These are phyloP conservation scores for Nephila pilipes DNA, from an alignment of 1,140 invertebrate species.

Conservation along the genomic window DNA sequence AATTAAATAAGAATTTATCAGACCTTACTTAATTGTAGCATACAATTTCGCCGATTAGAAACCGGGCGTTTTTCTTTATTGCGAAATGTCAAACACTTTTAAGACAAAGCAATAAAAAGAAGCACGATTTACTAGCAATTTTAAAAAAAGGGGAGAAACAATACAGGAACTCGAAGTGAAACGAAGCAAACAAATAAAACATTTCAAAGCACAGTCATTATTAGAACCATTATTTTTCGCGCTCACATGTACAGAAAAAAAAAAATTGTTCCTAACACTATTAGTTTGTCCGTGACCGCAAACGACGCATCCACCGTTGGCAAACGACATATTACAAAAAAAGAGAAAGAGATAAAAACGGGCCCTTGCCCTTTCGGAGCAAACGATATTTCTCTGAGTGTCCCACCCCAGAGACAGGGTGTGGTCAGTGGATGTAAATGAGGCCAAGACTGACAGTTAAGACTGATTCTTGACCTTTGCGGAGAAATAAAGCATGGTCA, in stretches of 20 bases:
- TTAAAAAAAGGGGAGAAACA: not conserved
- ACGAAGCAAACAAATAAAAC: not conserved
- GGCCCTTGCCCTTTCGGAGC: not conserved
- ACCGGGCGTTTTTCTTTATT: not conserved
- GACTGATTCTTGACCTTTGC: constrained; percentile 54
- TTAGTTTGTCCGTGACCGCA: constrained; percentile 29
- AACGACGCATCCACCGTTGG: not conserved
- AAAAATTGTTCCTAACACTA: not conserved
- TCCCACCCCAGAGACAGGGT: constrained; percentile 15
- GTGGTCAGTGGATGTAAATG: constrained; percentile 53
- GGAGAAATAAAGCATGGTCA: not conserved
- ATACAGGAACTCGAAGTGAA: not conserved
- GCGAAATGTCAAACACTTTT: not conserved
- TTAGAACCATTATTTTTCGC: not conserved
- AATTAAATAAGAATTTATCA: too few relatives aligned
- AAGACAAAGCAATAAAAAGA: not conserved
- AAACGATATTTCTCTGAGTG: not conserved
- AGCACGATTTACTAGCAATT: not conserved
- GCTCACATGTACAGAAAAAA: not conserved
- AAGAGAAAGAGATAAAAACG: not conserved
- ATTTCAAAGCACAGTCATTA: not conserved
- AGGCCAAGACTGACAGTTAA: constrained; percentile 51
- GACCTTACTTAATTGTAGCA: too few relatives aligned
- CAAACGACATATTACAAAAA: not conserved
- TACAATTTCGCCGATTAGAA: too few relatives aligned